A percentile compares a stretch with the other conserved stretches of the same genome.
Evolutionary conservation across 2,888 invertebrate species (phyloP).

Genomic region (Lampropteryx suffumata): DNA sequence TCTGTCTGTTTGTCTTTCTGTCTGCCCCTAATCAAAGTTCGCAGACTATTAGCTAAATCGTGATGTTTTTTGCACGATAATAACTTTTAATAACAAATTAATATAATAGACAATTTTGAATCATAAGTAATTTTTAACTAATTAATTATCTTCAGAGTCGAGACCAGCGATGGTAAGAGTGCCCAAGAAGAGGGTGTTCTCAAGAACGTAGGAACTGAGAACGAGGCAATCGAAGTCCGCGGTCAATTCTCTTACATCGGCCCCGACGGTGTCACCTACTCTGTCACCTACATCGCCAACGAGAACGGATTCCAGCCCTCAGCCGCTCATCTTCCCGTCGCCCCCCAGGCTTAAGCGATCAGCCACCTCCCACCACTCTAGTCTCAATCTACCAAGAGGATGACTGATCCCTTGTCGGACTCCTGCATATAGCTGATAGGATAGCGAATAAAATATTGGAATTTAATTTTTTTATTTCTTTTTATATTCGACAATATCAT

Average conservation of each 20-base stretch:
- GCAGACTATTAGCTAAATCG: too few species aligned
- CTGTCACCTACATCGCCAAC: slow-evolving; percentile 75
- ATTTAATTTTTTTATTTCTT: slow-evolving; percentile 16
- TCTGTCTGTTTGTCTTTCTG: too few species aligned
- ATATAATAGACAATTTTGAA: too few species aligned
- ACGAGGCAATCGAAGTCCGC: slow-evolving; percentile 70
- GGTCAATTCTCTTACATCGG: slow-evolving; percentile 74
- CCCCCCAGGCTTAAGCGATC: slow-evolving; percentile 24
- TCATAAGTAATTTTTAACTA: too few species aligned
- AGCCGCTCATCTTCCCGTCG: slow-evolving; percentile 55
- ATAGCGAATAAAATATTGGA: slow-evolving; percentile 41
- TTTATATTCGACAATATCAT: background rate
- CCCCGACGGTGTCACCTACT: slow-evolving; percentile 70
- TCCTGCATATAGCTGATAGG: slow-evolving; percentile 38
- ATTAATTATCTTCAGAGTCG: slow-evolving; percentile 41
- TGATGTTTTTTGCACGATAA: too few species aligned
- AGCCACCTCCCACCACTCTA: slow-evolving; percentile 24
- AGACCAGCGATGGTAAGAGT: slow-evolving; percentile 39
- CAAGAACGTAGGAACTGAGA: slow-evolving; percentile 68
- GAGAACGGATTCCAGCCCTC: slow-evolving; percentile 79
- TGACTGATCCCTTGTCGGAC: slow-evolving; percentile 32
- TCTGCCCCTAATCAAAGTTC: too few species aligned
- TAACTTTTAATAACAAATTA: too few species aligned
- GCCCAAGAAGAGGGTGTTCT: slow-evolving; percentile 56
- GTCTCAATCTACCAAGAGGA: slow-evolving; percentile 35